Conservation (phyloP, 2,888 invertebrate genomes). For the Drosophila trichaetosa region DNA sequence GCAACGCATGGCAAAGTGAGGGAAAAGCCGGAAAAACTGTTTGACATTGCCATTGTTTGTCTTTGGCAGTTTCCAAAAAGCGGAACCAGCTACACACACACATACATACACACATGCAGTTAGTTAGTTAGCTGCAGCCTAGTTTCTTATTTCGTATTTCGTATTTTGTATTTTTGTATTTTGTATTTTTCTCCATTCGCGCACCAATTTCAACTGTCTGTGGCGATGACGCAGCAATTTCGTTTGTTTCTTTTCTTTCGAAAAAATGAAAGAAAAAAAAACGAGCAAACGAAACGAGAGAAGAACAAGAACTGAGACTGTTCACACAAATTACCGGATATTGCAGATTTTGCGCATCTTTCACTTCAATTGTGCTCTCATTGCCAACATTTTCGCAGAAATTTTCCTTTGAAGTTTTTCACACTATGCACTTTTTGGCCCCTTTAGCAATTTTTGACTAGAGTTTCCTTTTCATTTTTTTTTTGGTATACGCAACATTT, state of each 20-base stretch:
- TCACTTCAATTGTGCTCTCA: slow-evolving; percentile 33
- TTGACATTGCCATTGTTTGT: slow-evolving; percentile 63
- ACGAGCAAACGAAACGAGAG: background rate
- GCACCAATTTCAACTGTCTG: slow-evolving; percentile 39
- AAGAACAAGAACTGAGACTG: slow-evolving; percentile 8
- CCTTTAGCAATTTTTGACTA: background rate
- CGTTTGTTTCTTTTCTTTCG: slow-evolving; percentile 37
- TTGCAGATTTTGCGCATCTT: slow-evolving; percentile 63
- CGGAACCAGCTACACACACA: slow-evolving; percentile 55
- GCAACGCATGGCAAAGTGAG: slow-evolving; percentile 61
- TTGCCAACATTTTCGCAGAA: slow-evolving; percentile 27
- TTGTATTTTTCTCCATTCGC: slow-evolving; percentile 28
- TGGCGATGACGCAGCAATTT: slow-evolving; percentile 48
- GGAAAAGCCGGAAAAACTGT: slow-evolving; percentile 66
- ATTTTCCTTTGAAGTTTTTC: slow-evolving; percentile 35
- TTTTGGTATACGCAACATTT: background rate
- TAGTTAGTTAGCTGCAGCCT: slow-evolving; percentile 44
- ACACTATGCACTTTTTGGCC: slow-evolving; percentile 4
- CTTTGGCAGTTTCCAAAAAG: slow-evolving; percentile 57
- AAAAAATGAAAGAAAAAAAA: slow-evolving; percentile 7
- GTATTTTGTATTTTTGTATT: slow-evolving; percentile 9
- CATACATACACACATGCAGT: slow-evolving; percentile 7
- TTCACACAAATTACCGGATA: slow-evolving; percentile 64
- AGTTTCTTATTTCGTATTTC: slow-evolving; percentile 29
- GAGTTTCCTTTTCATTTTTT: background rate